A percentile compares a stretch with the other conserved stretches of the same genome.
These are phyloP conservation scores for Limenitis camilla DNA, from an alignment of 2,888 invertebrate species.

Conservation along the genomic window DNA sequence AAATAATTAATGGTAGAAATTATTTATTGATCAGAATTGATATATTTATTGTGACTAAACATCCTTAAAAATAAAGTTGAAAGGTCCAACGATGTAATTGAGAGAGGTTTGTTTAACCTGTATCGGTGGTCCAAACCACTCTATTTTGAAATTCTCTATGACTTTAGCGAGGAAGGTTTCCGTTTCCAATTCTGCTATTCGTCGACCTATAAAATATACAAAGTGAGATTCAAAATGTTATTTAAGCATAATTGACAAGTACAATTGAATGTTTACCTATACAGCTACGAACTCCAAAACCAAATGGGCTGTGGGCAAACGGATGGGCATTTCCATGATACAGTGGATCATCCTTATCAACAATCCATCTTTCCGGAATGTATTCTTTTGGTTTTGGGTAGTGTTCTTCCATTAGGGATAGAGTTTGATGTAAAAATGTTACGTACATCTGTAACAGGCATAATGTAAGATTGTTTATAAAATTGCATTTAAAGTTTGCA, in stretches of 20 bases:
- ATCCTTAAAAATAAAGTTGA: conserved; percentile 51
- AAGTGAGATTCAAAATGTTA: not conserved
- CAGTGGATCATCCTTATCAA: conserved; percentile 45
- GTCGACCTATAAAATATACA: conserved; percentile 50
- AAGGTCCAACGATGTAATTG: conserved; percentile 46
- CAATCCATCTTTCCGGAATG: conserved; percentile 84
- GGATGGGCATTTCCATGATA: conserved; percentile 70
- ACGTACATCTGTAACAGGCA: conserved; percentile 32
- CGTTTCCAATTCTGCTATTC: conserved; percentile 76
- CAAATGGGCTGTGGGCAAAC: conserved; percentile 79
- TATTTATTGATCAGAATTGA: not conserved
- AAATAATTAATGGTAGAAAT: not conserved
- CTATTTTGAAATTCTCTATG: conserved; percentile 36
- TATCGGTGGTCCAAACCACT: conserved; percentile 44
- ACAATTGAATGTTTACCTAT: conserved; percentile 59
- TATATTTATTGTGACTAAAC: conserved; percentile 12
- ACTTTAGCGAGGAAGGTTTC: conserved; percentile 46
- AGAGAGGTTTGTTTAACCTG: conserved; percentile 33
- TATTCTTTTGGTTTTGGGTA: conserved; percentile 77
- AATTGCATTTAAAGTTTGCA: not conserved
- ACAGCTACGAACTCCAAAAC: conserved; percentile 79
- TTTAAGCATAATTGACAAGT: not conserved
- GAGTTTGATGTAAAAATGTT: conserved; percentile 70
- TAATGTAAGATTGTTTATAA: too few species aligned
- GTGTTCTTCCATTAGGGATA: conserved; percentile 77